These are phyloP conservation scores for Casuarius casuarius DNA, from an alignment of 2,113 vertebrate genomes.

Conservation along the genomic window DNA sequence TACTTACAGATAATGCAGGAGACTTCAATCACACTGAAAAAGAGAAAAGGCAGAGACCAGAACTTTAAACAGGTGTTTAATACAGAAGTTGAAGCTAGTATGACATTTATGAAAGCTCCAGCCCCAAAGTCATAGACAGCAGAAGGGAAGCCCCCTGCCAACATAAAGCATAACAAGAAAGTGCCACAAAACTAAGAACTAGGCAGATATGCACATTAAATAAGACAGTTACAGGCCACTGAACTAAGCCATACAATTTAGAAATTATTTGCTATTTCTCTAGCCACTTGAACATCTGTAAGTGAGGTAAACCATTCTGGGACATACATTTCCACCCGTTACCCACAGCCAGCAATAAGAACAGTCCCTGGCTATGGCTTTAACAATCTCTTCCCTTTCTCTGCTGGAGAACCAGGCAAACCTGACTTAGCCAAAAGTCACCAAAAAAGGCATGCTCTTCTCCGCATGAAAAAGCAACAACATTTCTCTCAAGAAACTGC, in stretches of 20 bases:
- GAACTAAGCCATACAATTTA: neutral
- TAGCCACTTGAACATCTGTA: neutral
- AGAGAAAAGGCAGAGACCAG: neutral
- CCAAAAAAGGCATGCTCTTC: neutral
- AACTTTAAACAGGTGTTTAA: neutral
- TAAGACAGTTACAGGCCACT: neutral
- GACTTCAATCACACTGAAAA: neutral
- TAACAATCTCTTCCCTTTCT: neutral
- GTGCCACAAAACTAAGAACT: neutral
- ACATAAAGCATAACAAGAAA: neutral
- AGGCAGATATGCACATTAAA: neutral
- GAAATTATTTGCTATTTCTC: neutral
- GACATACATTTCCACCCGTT: neutral
- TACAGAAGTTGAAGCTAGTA: neutral
- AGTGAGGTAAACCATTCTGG: neutral
- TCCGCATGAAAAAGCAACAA: neutral
- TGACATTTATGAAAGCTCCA: neutral
- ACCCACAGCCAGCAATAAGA: neutral
- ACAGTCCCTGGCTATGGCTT: neutral
- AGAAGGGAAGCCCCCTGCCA: neutral
- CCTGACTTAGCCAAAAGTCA: neutral
- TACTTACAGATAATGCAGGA: neutral
- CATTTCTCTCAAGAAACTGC: neutral
- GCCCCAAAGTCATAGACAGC: neutral
- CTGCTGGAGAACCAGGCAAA: neutral